Conservation (phyloP, 2,888 invertebrate species). For the Athalia rosae region DNA sequence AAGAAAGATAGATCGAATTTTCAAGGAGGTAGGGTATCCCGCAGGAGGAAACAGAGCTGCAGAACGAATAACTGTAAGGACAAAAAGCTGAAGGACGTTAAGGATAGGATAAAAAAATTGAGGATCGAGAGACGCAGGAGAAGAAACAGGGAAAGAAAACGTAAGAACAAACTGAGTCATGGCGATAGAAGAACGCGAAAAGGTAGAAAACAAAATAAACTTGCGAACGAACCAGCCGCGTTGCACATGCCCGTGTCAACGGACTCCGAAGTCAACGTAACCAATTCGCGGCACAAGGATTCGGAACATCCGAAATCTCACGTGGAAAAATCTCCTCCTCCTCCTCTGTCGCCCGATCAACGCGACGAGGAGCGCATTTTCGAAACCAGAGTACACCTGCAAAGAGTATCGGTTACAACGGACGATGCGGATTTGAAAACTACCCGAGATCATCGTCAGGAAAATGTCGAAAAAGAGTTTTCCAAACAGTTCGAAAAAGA, state of each 20-base stretch:
- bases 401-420: background rate
- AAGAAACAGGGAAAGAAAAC: slow-evolving; percentile 57
- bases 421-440: background rate
- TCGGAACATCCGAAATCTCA: background rate
- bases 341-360: background rate
- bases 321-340: background rate
- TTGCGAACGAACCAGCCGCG: slow-evolving; percentile 12
- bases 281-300: background rate
- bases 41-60: slow-evolving; percentile 19
- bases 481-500: slow-evolving; percentile 65
- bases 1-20: slow-evolving; percentile 33
- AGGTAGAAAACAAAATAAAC: slow-evolving; percentile 5
- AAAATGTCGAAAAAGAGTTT: slow-evolving; percentile 64
- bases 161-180: slow-evolving; percentile 45
- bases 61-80: slow-evolving; percentile 5
- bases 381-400: background rate
- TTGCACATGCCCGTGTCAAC: background rate
- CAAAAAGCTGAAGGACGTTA: slow-evolving; percentile 27
- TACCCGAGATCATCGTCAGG: slow-evolving; percentile 45
- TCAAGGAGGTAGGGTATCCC: slow-evolving; percentile 19
- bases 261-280: background rate
- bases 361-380: background rate
- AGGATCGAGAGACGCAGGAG: slow-evolving; percentile 51
- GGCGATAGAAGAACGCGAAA: slow-evolving; percentile 50
- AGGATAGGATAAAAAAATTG: slow-evolving; percentile 30